Conservation (phyloP, 2,113 vertebrate species). For the Perccottus glenii region DNA sequence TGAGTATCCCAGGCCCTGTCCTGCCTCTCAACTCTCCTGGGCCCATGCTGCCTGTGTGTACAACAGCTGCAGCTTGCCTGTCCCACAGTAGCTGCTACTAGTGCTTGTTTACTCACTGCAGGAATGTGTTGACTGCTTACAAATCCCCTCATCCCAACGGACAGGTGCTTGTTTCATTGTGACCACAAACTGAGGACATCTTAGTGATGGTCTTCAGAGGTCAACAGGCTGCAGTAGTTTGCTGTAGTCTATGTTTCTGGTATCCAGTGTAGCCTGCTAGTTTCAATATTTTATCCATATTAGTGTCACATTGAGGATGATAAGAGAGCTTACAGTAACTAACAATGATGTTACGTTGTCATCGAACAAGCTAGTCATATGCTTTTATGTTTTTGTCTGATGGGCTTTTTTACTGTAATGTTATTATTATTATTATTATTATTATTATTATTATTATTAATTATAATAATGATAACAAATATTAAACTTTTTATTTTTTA, state of each 20-base stretch:
- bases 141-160: constrained; percentile 2
- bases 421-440: too few species aligned
- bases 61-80: constrained; percentile 57
- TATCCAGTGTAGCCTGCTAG: too few species aligned
- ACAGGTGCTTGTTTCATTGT: neutral
- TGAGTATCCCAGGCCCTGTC: constrained; percentile 22
- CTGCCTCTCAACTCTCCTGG: constrained; percentile 52
- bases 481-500: too few species aligned
- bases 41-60: constrained; percentile 22
- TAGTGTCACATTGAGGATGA: too few species aligned
- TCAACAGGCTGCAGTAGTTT: neutral
- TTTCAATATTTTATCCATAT: too few species aligned
- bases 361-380: too few species aligned
- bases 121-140: constrained; percentile 43
- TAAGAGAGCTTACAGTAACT: too few species aligned
- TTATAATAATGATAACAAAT: too few species aligned
- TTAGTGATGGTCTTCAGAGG: neutral
- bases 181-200: neutral
- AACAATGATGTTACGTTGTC: too few species aligned
- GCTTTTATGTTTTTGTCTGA: too few species aligned
- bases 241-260: neutral
- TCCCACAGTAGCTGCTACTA: constrained; percentile 26
- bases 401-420: too few species aligned
- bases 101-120: constrained; percentile 44
- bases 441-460: too few species aligned